Conservation (phyloP, 2,797 vertebrate species). For the Sarcoramphus papa region DNA sequence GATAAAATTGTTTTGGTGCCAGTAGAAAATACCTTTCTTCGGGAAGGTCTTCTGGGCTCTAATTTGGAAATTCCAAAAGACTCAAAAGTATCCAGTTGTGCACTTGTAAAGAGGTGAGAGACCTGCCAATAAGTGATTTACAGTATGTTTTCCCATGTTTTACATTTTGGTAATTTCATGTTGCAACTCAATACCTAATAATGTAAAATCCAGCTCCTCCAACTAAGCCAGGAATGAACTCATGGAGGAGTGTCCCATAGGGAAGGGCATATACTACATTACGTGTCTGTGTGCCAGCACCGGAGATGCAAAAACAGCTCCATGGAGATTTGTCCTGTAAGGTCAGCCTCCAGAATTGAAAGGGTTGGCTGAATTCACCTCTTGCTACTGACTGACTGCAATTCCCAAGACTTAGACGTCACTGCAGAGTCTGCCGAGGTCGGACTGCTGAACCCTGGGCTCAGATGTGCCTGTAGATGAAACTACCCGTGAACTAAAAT, state of each 20-base stretch:
- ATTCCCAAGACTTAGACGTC: neutral
- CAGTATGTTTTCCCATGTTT: conserved; percentile 70
- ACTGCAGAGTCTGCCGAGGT: neutral
- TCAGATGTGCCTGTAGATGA: neutral
- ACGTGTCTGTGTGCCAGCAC: neutral
- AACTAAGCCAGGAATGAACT: conserved; percentile 51
- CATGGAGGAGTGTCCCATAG: conserved; percentile 18
- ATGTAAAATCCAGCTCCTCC: conserved; percentile 67
- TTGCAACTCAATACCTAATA: conserved; percentile 62
- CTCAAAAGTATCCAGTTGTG: conserved; percentile 21
- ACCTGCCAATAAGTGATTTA: conserved; percentile 74
- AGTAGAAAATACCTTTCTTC: conserved; percentile 58
- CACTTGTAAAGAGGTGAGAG: conserved; percentile 58
- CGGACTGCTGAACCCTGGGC: neutral
- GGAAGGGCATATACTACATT: conserved; percentile 35
- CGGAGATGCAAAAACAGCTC: conserved; percentile 4
- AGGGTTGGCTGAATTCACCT: conserved; percentile 4
- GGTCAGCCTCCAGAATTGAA: neutral
- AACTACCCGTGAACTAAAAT: neutral
- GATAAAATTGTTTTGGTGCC: conserved; percentile 56
- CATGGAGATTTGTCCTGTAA: neutral
- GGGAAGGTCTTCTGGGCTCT: conserved; percentile 61
- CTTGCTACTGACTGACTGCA: conserved; percentile 19
- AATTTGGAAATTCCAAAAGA: conserved; percentile 66
- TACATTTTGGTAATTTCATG: conserved; percentile 72